Percentiles rank a stretch among this genome's conserved stretches.
These are phyloP conservation scores for Cyprinella venusta DNA, from an alignment of 2,797 vertebrate species.

Conservation along the genomic window DNA sequence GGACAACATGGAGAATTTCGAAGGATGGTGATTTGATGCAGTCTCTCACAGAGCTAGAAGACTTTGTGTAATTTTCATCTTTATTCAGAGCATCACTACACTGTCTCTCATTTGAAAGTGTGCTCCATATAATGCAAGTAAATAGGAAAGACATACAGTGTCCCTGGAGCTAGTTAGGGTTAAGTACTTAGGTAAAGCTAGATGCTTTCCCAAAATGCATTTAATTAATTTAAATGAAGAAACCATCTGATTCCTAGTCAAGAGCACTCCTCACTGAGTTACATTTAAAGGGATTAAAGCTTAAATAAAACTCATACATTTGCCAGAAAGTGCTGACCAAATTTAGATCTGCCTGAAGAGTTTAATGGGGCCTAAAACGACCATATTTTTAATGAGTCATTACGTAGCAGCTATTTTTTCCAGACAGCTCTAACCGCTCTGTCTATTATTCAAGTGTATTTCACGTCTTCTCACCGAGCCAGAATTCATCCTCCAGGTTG, in stretches of 20 bases:
- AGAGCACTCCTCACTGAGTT: constrained; percentile 1
- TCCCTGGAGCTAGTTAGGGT: constrained; percentile 12
- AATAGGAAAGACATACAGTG: neutral
- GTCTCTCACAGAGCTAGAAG: constrained; percentile 1
- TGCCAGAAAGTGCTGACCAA: constrained; percentile 27
- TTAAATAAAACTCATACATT: constrained; percentile 21
- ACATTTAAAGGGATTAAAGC: constrained; percentile 8
- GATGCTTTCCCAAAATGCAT: neutral
- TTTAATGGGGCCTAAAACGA: constrained; percentile 13
- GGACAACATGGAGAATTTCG: neutral
- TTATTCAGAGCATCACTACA: constrained; percentile 19
- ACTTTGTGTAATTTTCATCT: constrained; percentile 16
- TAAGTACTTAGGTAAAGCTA: neutral
- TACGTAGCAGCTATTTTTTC: constrained; percentile 6
- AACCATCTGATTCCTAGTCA: constrained; percentile 16
- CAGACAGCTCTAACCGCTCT: constrained; percentile 15
- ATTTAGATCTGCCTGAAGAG: constrained; percentile 27
- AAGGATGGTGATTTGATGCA: constrained; percentile 1
- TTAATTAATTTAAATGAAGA: neutral
- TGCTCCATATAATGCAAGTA: neutral
- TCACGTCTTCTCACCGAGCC: constrained; percentile 85
- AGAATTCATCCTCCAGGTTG: constrained; percentile 97
- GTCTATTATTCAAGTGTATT: constrained; percentile 16
- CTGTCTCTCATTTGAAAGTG: constrained; percentile 6
- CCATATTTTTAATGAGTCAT: constrained; percentile 4